A percentile compares a stretch with the other conserved stretches of the same genome.
Evolutionary conservation across 1,140 invertebrate species (phyloP).

Genomic region (Hormaphis cornu): DNA sequence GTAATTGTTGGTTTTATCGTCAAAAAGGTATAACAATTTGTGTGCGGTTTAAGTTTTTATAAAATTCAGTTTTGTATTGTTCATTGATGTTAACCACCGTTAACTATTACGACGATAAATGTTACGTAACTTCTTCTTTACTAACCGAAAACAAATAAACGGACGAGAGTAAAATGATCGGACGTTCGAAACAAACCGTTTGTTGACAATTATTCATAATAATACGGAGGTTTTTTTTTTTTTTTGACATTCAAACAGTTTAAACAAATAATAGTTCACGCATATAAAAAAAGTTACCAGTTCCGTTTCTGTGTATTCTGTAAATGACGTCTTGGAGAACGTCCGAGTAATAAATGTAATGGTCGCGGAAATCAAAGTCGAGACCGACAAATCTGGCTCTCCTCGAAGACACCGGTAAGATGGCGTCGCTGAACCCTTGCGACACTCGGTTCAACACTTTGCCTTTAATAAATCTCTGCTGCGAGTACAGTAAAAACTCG

Average conservation of each 20-base stretch:
- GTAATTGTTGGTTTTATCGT: no score
- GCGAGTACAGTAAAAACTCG: constrained; percentile 94
- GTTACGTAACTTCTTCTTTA: no score
- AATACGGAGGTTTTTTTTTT: background rate
- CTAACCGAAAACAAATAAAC: no score
- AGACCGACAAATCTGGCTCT: constrained; percentile 92
- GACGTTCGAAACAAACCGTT: no score
- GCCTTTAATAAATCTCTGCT: constrained; percentile 93
- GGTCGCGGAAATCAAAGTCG: constrained; percentile 85
- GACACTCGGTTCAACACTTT: constrained; percentile 81
- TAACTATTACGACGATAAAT: no score
- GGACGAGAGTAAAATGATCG: no score
- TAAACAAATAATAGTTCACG: background rate
- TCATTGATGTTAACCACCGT: no score
- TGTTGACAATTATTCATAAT: constrained; percentile 8
- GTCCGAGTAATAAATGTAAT: constrained; percentile 94
- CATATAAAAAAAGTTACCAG: constrained; percentile 44
- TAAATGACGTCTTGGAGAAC: constrained; percentile 95
- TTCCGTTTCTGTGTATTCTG: constrained; percentile 77
- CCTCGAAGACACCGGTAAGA: constrained; percentile 77
- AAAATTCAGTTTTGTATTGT: no score
- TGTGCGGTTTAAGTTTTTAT: no score
- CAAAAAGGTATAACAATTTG: no score
- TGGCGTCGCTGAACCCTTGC: constrained; percentile 88
- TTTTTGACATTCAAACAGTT: no score